These are phyloP conservation scores for Pseudococcus longispinus DNA, from an alignment of 2,888 invertebrate species.

Conservation along the genomic window DNA sequence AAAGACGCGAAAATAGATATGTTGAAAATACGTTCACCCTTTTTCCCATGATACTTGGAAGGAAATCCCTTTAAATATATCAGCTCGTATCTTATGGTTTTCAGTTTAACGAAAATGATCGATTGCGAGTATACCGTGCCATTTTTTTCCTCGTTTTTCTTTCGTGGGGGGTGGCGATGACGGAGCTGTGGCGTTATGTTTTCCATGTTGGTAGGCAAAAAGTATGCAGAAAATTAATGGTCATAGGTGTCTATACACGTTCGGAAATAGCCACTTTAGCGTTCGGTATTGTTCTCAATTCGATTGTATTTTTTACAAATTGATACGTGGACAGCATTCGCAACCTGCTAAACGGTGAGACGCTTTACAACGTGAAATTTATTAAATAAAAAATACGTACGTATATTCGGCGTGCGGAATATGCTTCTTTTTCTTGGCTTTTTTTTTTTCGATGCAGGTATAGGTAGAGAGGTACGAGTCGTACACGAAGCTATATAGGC, in stretches of 20 bases:
- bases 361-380: neutral
- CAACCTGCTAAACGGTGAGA: neutral
- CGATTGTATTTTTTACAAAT: slow-evolving; percentile 16
- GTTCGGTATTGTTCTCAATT: neutral
- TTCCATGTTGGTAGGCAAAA: neutral
- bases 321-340: neutral
- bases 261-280: neutral
- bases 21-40: slow-evolving; percentile 23
- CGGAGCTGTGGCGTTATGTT: neutral
- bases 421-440: neutral
- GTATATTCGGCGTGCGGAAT: neutral
- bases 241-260: slow-evolving; percentile 27
- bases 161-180: neutral
- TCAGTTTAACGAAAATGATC: slow-evolving; percentile 41
- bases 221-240: slow-evolving; percentile 35
- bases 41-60: slow-evolving; percentile 29
- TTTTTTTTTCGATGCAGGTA: neutral
- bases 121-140: slow-evolving; percentile 5
- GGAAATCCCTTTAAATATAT: slow-evolving; percentile 33
- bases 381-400: neutral
- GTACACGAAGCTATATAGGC: neutral
- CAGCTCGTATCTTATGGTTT: slow-evolving; percentile 27
- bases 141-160: slow-evolving; percentile 7
- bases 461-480: neutral
- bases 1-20: slow-evolving; percentile 38